phyloP scores from a whole-genome alignment of 2,113 vertebrate genomes.

The Carassius auratus region DNA sequence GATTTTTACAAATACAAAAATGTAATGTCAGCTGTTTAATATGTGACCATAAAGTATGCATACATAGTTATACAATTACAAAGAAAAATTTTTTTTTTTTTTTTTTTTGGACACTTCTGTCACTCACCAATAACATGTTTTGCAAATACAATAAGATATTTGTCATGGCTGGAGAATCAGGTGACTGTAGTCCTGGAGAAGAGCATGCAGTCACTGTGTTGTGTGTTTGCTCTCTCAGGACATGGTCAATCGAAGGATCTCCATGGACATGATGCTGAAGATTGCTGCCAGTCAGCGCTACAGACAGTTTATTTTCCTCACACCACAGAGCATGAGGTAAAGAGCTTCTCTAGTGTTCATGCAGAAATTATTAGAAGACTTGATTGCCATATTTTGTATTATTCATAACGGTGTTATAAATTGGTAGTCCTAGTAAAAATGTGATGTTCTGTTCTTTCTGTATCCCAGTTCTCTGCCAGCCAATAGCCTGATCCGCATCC shows the following conservation, averaged over 20 bases:
- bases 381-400: not conserved
- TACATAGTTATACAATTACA: too few species aligned
- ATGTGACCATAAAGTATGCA: too few species aligned
- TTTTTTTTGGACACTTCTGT: too few species aligned
- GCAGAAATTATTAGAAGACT: not conserved
- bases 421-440: not conserved
- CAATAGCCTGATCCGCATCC: slow-evolving; percentile 80
- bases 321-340: slow-evolving; percentile 92
- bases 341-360: not conserved
- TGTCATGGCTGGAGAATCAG: not conserved
- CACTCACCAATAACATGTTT: too few species aligned
- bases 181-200: not conserved
- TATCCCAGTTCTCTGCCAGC: slow-evolving; percentile 80
- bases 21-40: too few species aligned
- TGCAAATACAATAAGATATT: not conserved
- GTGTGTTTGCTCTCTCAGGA: slow-evolving; percentile 70
- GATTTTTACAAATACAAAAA: too few species aligned
- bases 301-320: slow-evolving; percentile 93
- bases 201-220: not conserved
- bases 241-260: slow-evolving; percentile 93
- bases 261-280: slow-evolving; percentile 94
- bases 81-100: too few species aligned
- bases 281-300: slow-evolving; percentile 83
- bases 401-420: too few species aligned
- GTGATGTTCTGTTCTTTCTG: slow-evolving; percentile 36